A percentile compares a stretch with the other conserved stretches of the same genome.
Conservation (phyloP, 2,113 vertebrate genomes). For the Charina bottae region DNA sequence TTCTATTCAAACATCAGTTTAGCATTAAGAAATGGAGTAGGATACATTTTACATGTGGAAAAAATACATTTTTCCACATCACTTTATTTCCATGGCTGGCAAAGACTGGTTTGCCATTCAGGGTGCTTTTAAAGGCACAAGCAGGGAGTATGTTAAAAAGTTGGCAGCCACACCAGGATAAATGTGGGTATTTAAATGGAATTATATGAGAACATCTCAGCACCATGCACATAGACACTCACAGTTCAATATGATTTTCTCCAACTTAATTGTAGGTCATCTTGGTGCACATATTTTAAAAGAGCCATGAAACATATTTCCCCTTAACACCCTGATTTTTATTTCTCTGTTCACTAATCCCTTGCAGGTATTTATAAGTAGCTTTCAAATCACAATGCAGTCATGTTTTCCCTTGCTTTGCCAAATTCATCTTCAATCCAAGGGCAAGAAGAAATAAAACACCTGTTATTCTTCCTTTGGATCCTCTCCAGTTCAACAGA, state of each 20-base stretch:
- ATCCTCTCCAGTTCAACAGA: slow-evolving; percentile 56
- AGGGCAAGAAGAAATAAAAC: slow-evolving; percentile 21
- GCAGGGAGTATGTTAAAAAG: neutral
- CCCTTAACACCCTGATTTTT: slow-evolving; percentile 2
- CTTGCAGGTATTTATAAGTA: slow-evolving; percentile 66
- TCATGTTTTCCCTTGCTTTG: slow-evolving; percentile 53
- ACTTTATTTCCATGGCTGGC: neutral
- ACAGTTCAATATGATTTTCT: neutral
- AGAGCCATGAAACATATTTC: slow-evolving; percentile 55
- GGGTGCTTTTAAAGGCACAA: neutral
- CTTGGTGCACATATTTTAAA: slow-evolving; percentile 52
- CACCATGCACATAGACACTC: slow-evolving; percentile 14
- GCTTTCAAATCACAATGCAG: slow-evolving; percentile 57
- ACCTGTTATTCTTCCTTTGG: slow-evolving; percentile 54
- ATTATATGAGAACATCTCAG: neutral
- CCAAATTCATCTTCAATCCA: slow-evolving; percentile 58
- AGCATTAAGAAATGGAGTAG: neutral
- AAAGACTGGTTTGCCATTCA: neutral
- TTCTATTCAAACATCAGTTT: neutral
- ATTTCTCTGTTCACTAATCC: slow-evolving; percentile 55
- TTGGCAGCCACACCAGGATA: neutral
- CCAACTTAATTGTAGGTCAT: slow-evolving; percentile 56
- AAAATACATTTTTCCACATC: neutral
- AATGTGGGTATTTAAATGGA: neutral
- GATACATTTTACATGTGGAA: too few species aligned